phyloP scores from a whole-genome alignment of 30 jellyfish, hydroid and myxozoan species.

The Cassiopea andromeda region DNA sequence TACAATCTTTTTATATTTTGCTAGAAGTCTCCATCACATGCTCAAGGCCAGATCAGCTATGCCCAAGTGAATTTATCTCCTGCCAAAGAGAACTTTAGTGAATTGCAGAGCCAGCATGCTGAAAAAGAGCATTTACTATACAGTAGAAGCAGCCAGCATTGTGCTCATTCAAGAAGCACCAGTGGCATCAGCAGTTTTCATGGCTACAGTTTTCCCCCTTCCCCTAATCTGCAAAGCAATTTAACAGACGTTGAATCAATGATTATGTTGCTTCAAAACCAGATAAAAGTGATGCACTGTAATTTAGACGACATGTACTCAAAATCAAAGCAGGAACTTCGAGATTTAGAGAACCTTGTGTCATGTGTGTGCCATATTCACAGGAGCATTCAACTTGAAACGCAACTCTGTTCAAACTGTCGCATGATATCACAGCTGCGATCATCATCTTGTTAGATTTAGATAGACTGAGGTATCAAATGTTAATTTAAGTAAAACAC shows the following conservation, averaged over 20 bases:
- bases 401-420: constrained; percentile 54
- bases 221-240: constrained; percentile 15
- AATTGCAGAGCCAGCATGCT: not conserved
- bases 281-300: constrained; percentile 61
- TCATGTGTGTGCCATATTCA: constrained; percentile 29
- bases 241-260: constrained; percentile 37
- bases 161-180: constrained; percentile 10
- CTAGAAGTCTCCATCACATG: constrained; percentile 3
- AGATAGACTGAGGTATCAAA: not conserved
- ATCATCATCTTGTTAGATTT: constrained; percentile 52
- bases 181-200: constrained; percentile 41
- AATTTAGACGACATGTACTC: constrained; percentile 72
- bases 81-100: constrained; percentile 4
- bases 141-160: not conserved
- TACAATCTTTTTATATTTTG: not conserved
- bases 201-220: not conserved
- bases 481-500: not conserved
- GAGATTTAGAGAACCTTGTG: constrained; percentile 68
- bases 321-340: constrained; percentile 71
- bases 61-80: constrained; percentile 24
- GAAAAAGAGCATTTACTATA: constrained; percentile 2
- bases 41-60: constrained; percentile 6
- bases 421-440: constrained; percentile 51
- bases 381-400: constrained; percentile 24
- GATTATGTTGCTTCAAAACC: constrained; percentile 59